These are phyloP conservation scores for Aldrovandia affinis DNA, from an alignment of 2,797 vertebrate species.

Conservation along the genomic window DNA sequence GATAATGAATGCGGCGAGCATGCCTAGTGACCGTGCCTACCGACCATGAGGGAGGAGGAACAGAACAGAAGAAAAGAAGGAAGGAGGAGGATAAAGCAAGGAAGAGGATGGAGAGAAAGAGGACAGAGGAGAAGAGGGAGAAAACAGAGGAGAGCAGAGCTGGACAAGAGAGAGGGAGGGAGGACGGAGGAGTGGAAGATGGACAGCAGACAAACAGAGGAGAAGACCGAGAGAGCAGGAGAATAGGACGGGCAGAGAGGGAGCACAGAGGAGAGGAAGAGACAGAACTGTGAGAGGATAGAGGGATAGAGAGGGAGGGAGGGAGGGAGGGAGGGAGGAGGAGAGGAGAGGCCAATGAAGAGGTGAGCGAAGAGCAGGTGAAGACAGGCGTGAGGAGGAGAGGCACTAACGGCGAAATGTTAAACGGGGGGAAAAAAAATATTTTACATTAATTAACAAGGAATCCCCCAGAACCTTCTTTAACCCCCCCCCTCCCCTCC, in stretches of 20 bases:
- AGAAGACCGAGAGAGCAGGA: background rate
- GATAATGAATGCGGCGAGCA: background rate
- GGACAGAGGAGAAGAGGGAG: background rate
- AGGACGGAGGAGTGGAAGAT: background rate
- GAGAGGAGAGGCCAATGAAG: background rate
- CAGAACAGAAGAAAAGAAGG: background rate
- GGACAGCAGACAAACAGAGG: background rate
- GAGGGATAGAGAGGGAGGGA: constrained; percentile 9
- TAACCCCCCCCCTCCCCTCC: background rate
- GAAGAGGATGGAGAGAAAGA: background rate
- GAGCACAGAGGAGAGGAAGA: no score
- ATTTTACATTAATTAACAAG: constrained; percentile 52
- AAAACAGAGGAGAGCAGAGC: background rate
- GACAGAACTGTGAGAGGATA: background rate
- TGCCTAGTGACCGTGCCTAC: background rate
- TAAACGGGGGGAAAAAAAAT: constrained; percentile 20
- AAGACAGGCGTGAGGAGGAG: background rate
- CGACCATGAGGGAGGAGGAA: no score
- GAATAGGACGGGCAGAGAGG: background rate
- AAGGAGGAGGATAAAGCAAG: background rate
- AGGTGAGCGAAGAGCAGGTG: background rate
- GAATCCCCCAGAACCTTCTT: constrained; percentile 47
- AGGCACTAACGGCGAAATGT: background rate
- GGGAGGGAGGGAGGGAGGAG: constrained; percentile 11
- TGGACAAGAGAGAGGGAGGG: background rate